Evolutionary conservation across 1,140 invertebrate genomes (phyloP), one percentile per base, ranked within the genome.

Genomic region (Drosophila pallidifrons): DNA sequence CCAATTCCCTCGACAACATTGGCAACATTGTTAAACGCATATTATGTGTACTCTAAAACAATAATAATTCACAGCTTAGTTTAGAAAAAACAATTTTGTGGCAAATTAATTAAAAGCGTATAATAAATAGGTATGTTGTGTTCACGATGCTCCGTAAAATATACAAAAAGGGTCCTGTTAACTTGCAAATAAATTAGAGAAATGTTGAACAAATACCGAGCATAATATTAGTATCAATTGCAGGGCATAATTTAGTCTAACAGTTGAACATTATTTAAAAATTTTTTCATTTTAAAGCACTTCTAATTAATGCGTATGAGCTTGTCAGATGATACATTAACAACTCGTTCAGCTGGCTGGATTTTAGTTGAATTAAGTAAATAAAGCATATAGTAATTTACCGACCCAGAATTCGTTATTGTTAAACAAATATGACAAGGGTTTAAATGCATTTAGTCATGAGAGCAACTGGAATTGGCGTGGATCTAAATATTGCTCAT

Each of bases 281-380:
- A 55, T 20, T 57, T 41, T 4, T n/a, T 8, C 5, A 16, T 20
- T 38, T 8, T 11, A 57, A 57, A 20, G 11, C 1, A n/a, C 35
- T 41, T 16, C 25, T 68, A 66, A 76, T 76, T 76, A 76, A 61
- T 75, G 2, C 10, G 8, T 10, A 38, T 10, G 32, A 49, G 64
- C 35, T 63, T 69, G 73, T 55, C 30, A 41, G 43, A 28, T 15
- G 55, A 75, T 32, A 72, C 49, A 69, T 77, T 68, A 28, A 76
- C 45, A 74, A 69, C 13, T 15, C 69, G 43, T 69, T 61, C 7
- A 25, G 54, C 16, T 57, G 10, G 38, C n/a, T 16, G 32, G 5
- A 57, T 5, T 43, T 13, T 43, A 57, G 54, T 57, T 20, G 15
- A 57, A 41, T 41, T 57, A 41, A 15, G 41, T 43, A 43, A 43